Percentiles rank a stretch among this genome's conserved stretches.
phyloP scores from a whole-genome alignment of 2,888 invertebrate genomes.

The Embidobia sp. region DNA sequence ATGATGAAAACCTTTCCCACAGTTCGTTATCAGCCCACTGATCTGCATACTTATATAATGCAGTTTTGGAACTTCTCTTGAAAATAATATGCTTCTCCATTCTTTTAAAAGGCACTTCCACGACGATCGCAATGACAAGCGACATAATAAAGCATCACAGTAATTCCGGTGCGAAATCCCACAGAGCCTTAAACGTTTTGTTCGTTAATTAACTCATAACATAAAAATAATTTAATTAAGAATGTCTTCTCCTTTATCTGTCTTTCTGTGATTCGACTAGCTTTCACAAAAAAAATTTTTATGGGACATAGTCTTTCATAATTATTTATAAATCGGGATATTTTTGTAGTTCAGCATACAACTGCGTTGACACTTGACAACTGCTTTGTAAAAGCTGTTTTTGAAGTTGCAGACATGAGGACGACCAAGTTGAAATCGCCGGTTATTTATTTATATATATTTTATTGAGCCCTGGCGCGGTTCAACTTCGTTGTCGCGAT shows the following conservation, averaged over 20 bases:
- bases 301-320: slow-evolving; percentile 9
- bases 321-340: too few species aligned
- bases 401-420: neutral
- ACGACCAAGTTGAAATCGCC: slow-evolving; percentile 16
- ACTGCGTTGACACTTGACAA: too few species aligned
- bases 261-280: too few species aligned
- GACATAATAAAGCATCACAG: slow-evolving; percentile 68
- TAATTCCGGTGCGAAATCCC: slow-evolving; percentile 70
- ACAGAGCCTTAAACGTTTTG: slow-evolving; percentile 57
- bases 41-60: slow-evolving; percentile 28
- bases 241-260: too few species aligned
- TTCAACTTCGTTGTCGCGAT: slow-evolving; percentile 23
- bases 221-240: too few species aligned
- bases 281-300: too few species aligned
- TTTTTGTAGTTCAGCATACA: too few species aligned
- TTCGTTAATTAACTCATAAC: slow-evolving; percentile 1
- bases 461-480: neutral
- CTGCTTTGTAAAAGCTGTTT: slow-evolving; percentile 22
- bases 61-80: slow-evolving; percentile 28
- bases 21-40: too few species aligned
- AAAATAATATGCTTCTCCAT: slow-evolving; percentile 70
- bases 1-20: too few species aligned
- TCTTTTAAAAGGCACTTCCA: slow-evolving; percentile 73
- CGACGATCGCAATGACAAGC: slow-evolving; percentile 67
- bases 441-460: slow-evolving; percentile 30